These are phyloP conservation scores for Allacma fusca DNA, from an alignment of 2,888 invertebrate species.

Conservation along the genomic window DNA sequence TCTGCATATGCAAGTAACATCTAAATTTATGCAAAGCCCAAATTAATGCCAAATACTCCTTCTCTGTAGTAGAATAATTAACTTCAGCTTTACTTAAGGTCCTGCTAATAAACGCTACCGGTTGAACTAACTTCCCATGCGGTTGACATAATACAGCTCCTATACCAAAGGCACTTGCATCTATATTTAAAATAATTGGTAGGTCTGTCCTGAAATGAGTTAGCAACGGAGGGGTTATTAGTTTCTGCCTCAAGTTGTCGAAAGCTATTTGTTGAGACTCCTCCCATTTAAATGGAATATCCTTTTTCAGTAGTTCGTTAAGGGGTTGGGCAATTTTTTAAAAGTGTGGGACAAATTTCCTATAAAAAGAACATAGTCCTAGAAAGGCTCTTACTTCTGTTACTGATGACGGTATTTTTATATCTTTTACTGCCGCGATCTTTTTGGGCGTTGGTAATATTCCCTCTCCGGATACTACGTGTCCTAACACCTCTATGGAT, in stretches of 20 bases:
- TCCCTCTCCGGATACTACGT: conserved; percentile 61
- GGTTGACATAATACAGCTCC: conserved; percentile 26
- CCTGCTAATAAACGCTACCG: conserved; percentile 63
- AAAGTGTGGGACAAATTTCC: conserved; percentile 43
- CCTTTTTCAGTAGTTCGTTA: conserved; percentile 17
- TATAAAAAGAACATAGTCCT: conserved; percentile 45
- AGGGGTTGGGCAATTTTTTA: conserved; percentile 28
- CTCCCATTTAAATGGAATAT: conserved; percentile 18
- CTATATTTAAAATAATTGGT: conserved; percentile 13
- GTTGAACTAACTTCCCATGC: conserved; percentile 46
- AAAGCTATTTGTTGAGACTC: conserved; percentile 19
- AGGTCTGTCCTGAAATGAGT: not conserved
- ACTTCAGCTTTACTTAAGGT: conserved; percentile 62
- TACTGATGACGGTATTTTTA: conserved; percentile 32
- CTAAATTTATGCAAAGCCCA: conserved; percentile 63
- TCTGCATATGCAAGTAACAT: conserved; percentile 62
- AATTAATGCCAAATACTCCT: conserved; percentile 64
- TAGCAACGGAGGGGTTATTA: conserved; percentile 18
- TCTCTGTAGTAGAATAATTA: conserved; percentile 63
- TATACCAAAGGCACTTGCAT: conserved; percentile 19
- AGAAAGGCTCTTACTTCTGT: conserved; percentile 47
- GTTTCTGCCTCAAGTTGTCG: not conserved
- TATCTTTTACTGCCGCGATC: conserved; percentile 37
- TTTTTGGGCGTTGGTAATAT: conserved; percentile 46
- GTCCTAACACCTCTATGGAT: conserved; percentile 62